Evolutionary conservation across 2,888 invertebrate genomes (phyloP).

Genomic region (Corbicula japonica): DNA sequence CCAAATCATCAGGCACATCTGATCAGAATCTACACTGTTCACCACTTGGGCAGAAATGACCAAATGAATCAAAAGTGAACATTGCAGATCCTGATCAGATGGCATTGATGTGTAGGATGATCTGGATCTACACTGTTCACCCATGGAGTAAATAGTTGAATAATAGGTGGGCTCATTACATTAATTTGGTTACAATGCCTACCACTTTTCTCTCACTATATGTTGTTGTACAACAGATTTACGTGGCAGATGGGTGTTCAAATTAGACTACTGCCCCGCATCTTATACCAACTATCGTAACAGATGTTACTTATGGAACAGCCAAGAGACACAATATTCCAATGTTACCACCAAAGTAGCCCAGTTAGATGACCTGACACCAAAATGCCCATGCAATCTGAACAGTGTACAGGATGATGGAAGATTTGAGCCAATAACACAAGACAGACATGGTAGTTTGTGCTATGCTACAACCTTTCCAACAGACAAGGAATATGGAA

Average conservation of each 20-base stretch:
- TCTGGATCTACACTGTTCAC: too few relatives aligned
- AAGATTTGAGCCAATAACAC: conserved; percentile 19
- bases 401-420: conserved; percentile 12
- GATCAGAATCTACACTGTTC: too few relatives aligned
- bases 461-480: conserved; percentile 36
- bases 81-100: too few relatives aligned
- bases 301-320: conserved; percentile 41
- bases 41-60: too few relatives aligned
- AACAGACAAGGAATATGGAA: conserved; percentile 17
- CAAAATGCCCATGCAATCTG: conserved; percentile 39
- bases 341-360: background rate
- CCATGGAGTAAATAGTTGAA: too few relatives aligned
- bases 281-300: conserved; percentile 32
- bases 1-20: too few relatives aligned
- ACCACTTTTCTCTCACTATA: too few relatives aligned
- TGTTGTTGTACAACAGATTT: conserved; percentile 4
- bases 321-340: conserved; percentile 10
- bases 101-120: too few relatives aligned
- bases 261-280: conserved; percentile 37
- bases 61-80: too few relatives aligned
- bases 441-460: background rate
- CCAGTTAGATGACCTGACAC: conserved; percentile 12
- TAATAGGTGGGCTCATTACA: too few relatives aligned
- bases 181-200: too few relatives aligned
- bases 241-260: conserved; percentile 38